Conservation (phyloP, 2,113 vertebrate species). For the Neomonachus schauinslandi region DNA sequence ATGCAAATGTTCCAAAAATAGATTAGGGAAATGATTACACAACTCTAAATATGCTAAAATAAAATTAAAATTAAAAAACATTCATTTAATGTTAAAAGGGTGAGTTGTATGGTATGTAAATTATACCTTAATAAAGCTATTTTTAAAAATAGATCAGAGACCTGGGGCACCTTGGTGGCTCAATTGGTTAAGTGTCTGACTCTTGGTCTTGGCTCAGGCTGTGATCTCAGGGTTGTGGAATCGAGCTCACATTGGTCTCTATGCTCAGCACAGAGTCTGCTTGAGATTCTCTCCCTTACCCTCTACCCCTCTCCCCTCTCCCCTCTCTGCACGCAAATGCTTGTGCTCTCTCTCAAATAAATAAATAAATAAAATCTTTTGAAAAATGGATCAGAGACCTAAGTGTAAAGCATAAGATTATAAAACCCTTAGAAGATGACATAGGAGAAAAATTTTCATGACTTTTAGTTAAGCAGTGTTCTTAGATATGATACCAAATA, state of each 20-base stretch:
- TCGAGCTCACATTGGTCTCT: not conserved
- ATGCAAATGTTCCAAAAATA: not conserved
- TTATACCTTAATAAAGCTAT: not conserved
- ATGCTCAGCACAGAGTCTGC: not conserved
- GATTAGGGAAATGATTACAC: not conserved
- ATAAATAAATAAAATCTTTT: not conserved
- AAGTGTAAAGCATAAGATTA: not conserved
- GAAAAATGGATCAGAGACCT: not conserved
- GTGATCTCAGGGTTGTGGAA: not conserved
- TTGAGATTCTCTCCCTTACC: not conserved
- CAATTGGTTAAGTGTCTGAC: not conserved
- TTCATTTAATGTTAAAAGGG: not conserved
- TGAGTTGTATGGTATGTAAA: not conserved
- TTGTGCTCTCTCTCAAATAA: not conserved
- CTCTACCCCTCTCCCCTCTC: not conserved
- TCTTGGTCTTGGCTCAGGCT: not conserved
- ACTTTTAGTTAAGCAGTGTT: not conserved
- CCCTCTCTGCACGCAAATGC: not conserved
- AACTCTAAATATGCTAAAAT: not conserved
- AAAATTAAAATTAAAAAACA: not conserved
- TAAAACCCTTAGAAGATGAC: not conserved
- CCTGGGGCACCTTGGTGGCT: not conserved
- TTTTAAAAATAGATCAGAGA: not conserved
- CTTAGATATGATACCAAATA: not conserved
- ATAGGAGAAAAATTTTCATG: not conserved